Percentiles rank a stretch among this genome's conserved stretches.
Conservation (phyloP, 1,140 invertebrate genomes). For the Cydia amplana region DNA sequence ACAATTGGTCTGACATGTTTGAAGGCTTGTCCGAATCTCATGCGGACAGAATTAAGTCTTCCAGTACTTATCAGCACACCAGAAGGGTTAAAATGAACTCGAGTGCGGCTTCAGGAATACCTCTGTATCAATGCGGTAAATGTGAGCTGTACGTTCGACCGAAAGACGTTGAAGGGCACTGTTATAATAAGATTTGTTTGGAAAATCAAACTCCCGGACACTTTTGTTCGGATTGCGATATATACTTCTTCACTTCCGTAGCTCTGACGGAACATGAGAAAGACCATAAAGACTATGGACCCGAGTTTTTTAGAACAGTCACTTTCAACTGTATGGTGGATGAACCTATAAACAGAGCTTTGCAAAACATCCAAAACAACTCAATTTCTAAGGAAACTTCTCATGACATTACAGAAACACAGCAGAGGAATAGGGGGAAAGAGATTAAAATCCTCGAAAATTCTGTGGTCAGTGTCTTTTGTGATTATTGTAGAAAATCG, state of each 20-base stretch:
- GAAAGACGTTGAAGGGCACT: not conserved
- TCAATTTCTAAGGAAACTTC: not conserved
- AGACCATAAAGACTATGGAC: not conserved
- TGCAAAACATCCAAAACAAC: not conserved
- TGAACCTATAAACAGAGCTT: not conserved
- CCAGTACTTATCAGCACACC: not conserved
- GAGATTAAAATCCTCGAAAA: not conserved
- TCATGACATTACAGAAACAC: not conserved
- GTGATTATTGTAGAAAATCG: not conserved
- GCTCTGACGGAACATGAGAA: conserved; percentile 5
- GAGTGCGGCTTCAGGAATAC: not conserved
- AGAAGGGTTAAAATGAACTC: not conserved
- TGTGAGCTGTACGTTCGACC: not conserved
- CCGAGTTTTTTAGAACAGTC: not conserved
- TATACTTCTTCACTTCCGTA: not conserved
- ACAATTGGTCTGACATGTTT: conserved; percentile 4
- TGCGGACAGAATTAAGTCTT: not conserved
- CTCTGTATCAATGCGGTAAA: not conserved
- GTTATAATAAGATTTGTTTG: not conserved
- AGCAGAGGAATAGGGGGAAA: not conserved
- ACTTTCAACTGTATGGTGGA: not conserved
- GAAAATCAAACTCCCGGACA: not conserved
- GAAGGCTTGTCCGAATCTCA: not conserved
- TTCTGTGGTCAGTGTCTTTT: not conserved
- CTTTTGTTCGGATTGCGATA: not conserved